Conservation (phyloP, 2,797 vertebrate genomes). For the Acipenser oxyrinchus region DNA sequence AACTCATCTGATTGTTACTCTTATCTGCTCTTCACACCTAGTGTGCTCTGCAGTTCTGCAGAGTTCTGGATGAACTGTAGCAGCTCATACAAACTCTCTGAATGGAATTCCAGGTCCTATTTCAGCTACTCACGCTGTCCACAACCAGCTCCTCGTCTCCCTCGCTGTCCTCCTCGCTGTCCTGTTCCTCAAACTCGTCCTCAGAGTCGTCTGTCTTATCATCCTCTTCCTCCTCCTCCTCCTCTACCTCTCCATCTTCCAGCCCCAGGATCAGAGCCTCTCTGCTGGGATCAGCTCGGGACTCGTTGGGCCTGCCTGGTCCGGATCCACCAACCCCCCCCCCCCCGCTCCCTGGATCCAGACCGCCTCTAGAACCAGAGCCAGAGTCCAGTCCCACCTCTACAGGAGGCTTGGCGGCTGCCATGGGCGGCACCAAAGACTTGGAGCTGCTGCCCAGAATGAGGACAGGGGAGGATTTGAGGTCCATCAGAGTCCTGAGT, state of each 20-base stretch:
- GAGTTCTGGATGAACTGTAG: too few species aligned
- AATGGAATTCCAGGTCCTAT: too few species aligned
- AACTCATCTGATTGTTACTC: too few species aligned
- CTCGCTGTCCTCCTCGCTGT: conserved; percentile 22
- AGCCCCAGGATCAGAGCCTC: conserved; percentile 6
- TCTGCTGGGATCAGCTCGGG: conserved; percentile 7
- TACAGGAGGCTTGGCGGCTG: not conserved
- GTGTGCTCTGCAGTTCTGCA: too few species aligned
- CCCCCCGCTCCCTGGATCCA: not conserved
- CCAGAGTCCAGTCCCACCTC: not conserved
- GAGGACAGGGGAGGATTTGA: not conserved
- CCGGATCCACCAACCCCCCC: not conserved
- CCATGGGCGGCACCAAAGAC: not conserved
- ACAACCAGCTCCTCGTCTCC: conserved; percentile 25
- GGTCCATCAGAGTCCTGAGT: not conserved
- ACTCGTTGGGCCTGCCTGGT: not conserved
- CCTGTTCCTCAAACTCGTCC: conserved; percentile 43
- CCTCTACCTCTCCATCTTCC: not conserved
- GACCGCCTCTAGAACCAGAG: not conserved
- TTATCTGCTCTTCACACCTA: too few species aligned
- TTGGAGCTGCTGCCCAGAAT: conserved; percentile 4
- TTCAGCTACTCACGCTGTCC: too few species aligned
- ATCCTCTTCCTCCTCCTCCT: conserved; percentile 27
- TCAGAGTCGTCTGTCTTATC: conserved; percentile 65
- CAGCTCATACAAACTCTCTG: too few species aligned